Base-by-base conservation (phyloP, 2,797 vertebrate genomes). In the Phataginus tetradactyla region DNA sequence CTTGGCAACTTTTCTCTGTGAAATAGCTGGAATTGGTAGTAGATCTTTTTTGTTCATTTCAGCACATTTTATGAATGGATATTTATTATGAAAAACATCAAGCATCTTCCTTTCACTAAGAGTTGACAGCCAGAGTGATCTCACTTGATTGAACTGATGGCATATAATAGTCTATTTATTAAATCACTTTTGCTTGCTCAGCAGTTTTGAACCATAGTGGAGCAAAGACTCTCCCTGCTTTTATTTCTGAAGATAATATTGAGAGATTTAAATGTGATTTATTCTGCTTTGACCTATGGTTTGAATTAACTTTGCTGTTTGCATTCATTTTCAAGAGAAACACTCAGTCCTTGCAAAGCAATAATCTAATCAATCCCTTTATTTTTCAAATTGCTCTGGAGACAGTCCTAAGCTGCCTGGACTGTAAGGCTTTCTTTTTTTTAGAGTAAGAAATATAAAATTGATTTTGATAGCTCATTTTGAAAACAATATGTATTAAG, bases 11-110 rank as follows among this genome's bases (percentile, higher is more conserved):
- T 95, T 71, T 39, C 42, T 96, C 71, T 96, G 37, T 86, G 78
- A 97, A 95, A 25, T 94, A 94, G 63, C 81, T 98, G 29, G 85
- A 91, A 78, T 94, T 97, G 91, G 25, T 66, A 92, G 68, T 95
- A 91, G 83, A 87, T 97, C 45, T 63, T 97, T 97, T 97, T 81
- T 97, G 49, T 97, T 97, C 64, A 88, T 92, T 64, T 96, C 86
- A 90, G 94, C 92, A 96, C 1, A 97, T 97, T 97, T 97, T 97
- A 68, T 96, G 84, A 96, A 63, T 96, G 75, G 20, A 1, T 96
- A 72, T 97, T 78, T 95, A 37, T 97, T 97, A 91, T 45, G 32
- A 96, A 96, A 39, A 86, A 51, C 53, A 88, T 96, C 85, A 85
- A 87, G 90, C 75, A 9, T 63, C 20, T 93, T 29, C 61, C 84